A percentile compares a stretch with the other conserved stretches of the same genome.
These are phyloP conservation scores for Homalodisca vitripennis DNA, from an alignment of 1,140 invertebrate genomes.

Conservation along the genomic window DNA sequence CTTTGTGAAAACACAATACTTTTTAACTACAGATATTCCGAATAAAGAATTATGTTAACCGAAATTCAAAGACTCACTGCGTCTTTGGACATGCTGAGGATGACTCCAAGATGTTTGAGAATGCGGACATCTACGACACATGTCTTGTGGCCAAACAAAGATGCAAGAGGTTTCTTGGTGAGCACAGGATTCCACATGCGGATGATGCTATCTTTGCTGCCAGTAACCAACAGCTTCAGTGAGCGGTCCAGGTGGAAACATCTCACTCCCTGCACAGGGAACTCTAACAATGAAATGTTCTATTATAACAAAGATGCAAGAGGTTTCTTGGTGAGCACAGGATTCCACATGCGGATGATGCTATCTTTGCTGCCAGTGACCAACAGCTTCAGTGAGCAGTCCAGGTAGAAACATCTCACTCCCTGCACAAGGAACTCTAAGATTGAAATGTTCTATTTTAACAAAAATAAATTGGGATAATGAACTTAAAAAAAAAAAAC, in stretches of 20 bases:
- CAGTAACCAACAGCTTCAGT: slow-evolving; percentile 51
- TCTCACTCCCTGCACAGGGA: slow-evolving; percentile 54
- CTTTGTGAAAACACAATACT: slow-evolving; percentile 29
- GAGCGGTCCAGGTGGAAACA: slow-evolving; percentile 51
- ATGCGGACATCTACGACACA: slow-evolving; percentile 51
- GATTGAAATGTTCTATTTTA: too few species aligned
- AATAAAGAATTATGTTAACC: too few species aligned
- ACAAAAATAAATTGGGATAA: too few species aligned
- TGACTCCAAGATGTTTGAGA: slow-evolving; percentile 46
- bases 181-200: slow-evolving; percentile 53
- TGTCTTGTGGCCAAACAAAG: slow-evolving; percentile 44
- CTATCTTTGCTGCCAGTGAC: slow-evolving; percentile 52
- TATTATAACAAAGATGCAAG: slow-evolving; percentile 44
- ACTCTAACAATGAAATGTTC: too few species aligned
- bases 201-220: slow-evolving; percentile 50
- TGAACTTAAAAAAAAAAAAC: too few species aligned
- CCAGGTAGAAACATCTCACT: slow-evolving; percentile 52
- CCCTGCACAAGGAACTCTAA: too few species aligned
- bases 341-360: slow-evolving; percentile 53
- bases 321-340: slow-evolving; percentile 45
- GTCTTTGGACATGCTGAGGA: slow-evolving; percentile 51
- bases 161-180: slow-evolving; percentile 42
- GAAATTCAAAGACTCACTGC: slow-evolving; percentile 53
- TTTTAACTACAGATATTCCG: too few species aligned
- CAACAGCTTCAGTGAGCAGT: slow-evolving; percentile 48